These are phyloP conservation scores for Cyclina sinensis DNA, from an alignment of 1,140 invertebrate genomes.

Conservation along the genomic window DNA sequence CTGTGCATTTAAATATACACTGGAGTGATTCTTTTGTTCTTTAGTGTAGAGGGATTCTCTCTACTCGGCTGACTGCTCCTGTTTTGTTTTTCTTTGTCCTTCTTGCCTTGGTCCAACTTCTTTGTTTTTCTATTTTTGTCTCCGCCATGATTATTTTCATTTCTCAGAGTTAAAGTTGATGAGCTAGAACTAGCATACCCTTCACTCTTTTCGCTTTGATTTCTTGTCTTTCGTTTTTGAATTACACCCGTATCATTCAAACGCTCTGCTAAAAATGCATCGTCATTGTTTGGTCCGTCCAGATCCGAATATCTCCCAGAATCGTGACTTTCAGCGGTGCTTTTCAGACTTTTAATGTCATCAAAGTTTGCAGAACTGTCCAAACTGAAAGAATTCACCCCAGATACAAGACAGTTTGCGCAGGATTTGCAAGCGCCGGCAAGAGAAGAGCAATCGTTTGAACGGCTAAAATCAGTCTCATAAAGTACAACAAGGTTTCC, in stretches of 20 bases:
- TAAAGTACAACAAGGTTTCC: constrained; percentile 67
- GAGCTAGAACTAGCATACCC: constrained; percentile 56
- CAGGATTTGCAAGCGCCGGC: constrained; percentile 1
- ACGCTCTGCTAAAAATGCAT: background rate
- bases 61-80: background rate
- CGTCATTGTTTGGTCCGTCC: constrained; percentile 21
- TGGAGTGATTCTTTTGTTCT: background rate
- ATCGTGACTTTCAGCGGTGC: constrained; percentile 56
- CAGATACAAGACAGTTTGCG: background rate
- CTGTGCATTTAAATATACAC: constrained; percentile 26
- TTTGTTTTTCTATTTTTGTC: background rate
- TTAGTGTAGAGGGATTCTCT: background rate
- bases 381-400: background rate
- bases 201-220: constrained; percentile 50
- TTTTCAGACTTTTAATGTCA: constrained; percentile 57
- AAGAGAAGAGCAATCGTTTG: constrained; percentile 14
- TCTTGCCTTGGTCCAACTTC: background rate
- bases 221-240: background rate
- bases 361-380: constrained; percentile 1
- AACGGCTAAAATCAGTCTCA: constrained; percentile 29
- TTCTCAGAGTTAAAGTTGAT: constrained; percentile 41
- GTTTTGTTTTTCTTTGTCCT: background rate
- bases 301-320: constrained; percentile 65
- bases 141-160: background rate
- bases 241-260: background rate